A percentile compares a stretch with the other conserved stretches of the same genome.
phyloP scores from a whole-genome alignment of 2,797 vertebrate genomes.

The Tenualosa ilisha region DNA sequence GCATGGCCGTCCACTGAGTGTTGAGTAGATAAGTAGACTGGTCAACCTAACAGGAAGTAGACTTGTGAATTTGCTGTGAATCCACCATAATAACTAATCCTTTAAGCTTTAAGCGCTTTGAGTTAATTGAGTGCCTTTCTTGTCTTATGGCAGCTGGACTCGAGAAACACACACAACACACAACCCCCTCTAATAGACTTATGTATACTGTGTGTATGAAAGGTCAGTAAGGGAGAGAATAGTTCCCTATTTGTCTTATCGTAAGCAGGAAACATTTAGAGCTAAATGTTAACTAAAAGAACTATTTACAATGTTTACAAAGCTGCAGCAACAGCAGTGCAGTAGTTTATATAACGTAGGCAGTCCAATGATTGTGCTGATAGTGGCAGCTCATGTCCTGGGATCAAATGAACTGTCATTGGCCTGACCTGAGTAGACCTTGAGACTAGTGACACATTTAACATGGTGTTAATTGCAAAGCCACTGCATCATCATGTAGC shows the following conservation, averaged over 20 bases:
- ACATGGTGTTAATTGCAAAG: neutral
- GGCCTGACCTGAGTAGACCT: neutral
- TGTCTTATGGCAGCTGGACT: constrained; percentile 42
- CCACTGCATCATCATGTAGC: neutral
- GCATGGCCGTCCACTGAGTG: neutral
- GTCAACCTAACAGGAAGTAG: neutral
- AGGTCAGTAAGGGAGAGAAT: neutral
- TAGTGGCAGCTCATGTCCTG: neutral
- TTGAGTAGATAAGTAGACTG: neutral
- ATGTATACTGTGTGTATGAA: neutral
- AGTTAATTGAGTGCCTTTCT: constrained; percentile 66
- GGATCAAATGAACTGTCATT: neutral
- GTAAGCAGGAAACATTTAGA: neutral
- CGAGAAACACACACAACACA: constrained; percentile 16
- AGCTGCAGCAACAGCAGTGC: neutral
- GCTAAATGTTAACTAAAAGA: too few relatives aligned
- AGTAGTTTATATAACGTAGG: neutral
- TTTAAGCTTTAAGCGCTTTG: constrained; percentile 42
- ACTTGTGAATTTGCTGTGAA: constrained; percentile 53
- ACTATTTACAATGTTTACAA: neutral
- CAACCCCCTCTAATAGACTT: constrained; percentile 5
- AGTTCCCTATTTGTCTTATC: neutral
- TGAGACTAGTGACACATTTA: neutral
- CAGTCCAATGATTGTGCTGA: neutral
- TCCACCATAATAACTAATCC: constrained; percentile 54